phyloP scores from a whole-genome alignment of 2,113 vertebrate species.

The Syngnathus scovelli region DNA sequence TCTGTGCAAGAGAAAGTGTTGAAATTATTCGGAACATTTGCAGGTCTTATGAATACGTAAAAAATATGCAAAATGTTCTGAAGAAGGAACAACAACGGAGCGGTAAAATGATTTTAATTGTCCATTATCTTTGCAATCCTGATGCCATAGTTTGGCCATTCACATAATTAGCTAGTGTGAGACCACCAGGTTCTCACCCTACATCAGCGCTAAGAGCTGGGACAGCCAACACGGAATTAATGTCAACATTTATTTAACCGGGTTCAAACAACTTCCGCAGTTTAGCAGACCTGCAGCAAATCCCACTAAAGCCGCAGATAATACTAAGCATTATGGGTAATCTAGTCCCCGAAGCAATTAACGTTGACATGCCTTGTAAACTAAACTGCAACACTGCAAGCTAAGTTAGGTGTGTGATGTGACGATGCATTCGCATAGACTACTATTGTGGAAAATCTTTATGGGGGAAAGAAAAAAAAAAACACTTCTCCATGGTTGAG shows the following conservation, averaged over 20 bases:
- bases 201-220: conserved; percentile 1
- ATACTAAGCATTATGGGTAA: conserved; percentile 37
- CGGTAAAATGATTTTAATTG: not conserved
- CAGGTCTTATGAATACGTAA: not conserved
- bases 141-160: not conserved
- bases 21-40: not conserved
- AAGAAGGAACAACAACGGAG: not conserved
- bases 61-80: not conserved
- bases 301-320: conserved; percentile 19
- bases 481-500: not conserved
- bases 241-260: conserved; percentile 20
- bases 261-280: conserved; percentile 8
- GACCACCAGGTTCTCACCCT: not conserved
- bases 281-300: conserved; percentile 19
- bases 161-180: not conserved
- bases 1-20: not conserved
- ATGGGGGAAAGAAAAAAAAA: not conserved
- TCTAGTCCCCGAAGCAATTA: conserved; percentile 39
- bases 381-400: conserved; percentile 11
- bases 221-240: conserved; percentile 2
- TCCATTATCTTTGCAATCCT: not conserved
- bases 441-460: not conserved
- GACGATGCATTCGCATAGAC: not conserved
- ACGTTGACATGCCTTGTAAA: conserved; percentile 14
- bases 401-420: not conserved